phyloP scores from a whole-genome alignment of 2,888 invertebrate genomes.

The Drosophila vallismaia region DNA sequence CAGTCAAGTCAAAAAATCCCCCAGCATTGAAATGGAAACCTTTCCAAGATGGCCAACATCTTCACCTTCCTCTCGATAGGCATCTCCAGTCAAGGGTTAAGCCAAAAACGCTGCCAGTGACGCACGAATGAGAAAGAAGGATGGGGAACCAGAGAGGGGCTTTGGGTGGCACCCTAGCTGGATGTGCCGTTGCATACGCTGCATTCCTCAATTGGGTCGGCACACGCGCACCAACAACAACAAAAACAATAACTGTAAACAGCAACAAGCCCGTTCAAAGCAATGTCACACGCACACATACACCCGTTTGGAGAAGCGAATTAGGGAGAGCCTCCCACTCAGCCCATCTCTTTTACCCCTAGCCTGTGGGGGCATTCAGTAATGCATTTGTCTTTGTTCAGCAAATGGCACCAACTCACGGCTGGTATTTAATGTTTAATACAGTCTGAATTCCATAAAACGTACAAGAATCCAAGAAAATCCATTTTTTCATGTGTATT shows the following conservation, averaged over 20 bases:
- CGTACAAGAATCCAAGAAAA: too few species aligned
- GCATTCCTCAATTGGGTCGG: conserved; percentile 73
- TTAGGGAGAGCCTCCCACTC: conserved; percentile 13
- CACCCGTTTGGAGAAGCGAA: conserved; percentile 5
- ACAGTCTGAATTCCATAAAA: neutral
- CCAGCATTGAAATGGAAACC: too few species aligned
- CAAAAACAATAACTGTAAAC: conserved; percentile 31
- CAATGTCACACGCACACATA: conserved; percentile 59
- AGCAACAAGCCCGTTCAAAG: conserved; percentile 35
- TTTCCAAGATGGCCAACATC: too few species aligned
- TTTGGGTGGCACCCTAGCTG: neutral
- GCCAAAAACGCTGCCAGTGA: conserved; percentile 3
- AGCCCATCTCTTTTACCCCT: conserved; percentile 11
- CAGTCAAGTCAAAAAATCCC: too few species aligned
- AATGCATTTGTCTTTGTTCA: conserved; percentile 73
- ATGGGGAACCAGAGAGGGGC: conserved; percentile 3
- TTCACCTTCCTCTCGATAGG: neutral
- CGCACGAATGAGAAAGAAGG: neutral
- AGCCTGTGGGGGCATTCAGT: conserved; percentile 6
- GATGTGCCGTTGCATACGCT: conserved; percentile 33
- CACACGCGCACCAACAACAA: conserved; percentile 65
- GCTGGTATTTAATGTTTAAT: conserved; percentile 3
- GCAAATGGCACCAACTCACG: conserved; percentile 49
- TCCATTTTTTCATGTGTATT: too few species aligned
- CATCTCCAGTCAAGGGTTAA: conserved; percentile 13